These are phyloP conservation scores for Hofmannophila pseudospretella DNA, from an alignment of 2,888 invertebrate species.

Conservation along the genomic window DNA sequence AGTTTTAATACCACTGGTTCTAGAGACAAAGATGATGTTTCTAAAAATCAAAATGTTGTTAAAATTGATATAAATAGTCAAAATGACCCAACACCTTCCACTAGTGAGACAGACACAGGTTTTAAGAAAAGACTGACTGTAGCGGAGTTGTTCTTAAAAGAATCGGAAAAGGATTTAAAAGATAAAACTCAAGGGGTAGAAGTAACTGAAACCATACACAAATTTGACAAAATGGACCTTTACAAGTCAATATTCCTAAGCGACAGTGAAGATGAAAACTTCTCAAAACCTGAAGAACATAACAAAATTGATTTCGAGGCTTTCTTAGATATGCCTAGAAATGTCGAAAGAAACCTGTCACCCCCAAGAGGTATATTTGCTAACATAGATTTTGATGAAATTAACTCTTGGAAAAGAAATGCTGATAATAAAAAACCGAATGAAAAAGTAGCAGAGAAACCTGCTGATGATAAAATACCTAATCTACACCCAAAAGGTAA, in stretches of 20 bases:
- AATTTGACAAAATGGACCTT: constrained; percentile 81
- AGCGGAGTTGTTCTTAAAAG: constrained; percentile 64
- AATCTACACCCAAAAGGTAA: constrained; percentile 10
- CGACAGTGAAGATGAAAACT: constrained; percentile 82
- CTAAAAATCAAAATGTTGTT: constrained; percentile 3
- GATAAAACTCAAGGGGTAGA: constrained; percentile 32
- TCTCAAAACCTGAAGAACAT: constrained; percentile 21
- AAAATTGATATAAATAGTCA: constrained; percentile 2
- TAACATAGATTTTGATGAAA: constrained; percentile 79
- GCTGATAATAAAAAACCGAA: constrained; percentile 22
- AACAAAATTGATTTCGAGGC: constrained; percentile 21
- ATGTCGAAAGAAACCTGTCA: constrained; percentile 80
- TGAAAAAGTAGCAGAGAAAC: constrained; percentile 15
- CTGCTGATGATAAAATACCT: constrained; percentile 8
- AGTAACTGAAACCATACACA: constrained; percentile 60
- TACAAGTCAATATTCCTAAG: constrained; percentile 94
- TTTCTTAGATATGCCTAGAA: constrained; percentile 63
- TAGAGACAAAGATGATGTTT: not conserved
- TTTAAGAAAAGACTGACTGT: constrained; percentile 62
- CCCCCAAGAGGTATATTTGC: constrained; percentile 86
- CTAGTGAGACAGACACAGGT: constrained; percentile 18
- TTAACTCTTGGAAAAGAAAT: constrained; percentile 66
- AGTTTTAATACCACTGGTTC: not conserved
- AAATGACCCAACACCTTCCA: constrained; percentile 9
- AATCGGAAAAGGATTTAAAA: constrained; percentile 50